Evolutionary conservation across 2,797 vertebrate genomes (phyloP), one percentile per base, ranked within the genome.

Genomic region (Neomorphus geoffroyi): DNA sequence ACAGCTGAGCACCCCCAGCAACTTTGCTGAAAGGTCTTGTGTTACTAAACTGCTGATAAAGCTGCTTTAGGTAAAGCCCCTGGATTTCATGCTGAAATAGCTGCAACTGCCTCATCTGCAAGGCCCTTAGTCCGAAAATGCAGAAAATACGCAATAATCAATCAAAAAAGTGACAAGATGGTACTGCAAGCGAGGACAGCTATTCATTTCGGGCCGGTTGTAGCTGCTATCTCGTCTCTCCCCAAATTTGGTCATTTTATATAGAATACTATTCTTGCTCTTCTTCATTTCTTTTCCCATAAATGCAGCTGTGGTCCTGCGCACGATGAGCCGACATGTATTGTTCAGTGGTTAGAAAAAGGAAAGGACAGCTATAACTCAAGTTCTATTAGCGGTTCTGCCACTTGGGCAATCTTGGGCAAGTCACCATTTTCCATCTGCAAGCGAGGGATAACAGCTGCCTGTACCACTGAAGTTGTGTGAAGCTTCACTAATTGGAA

Each of bases 401-500:
- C 75, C 91, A 90, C 81, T 93, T 43, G 61, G 74, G 81, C 91
- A 95, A 66, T 95, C 91, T 80, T 80, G 81, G 75, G 69, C 84
- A 64, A 95, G 81, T 81, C 95, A 88, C 80, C 61, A 41, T 69
- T 93, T 90, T 66, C 88, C 90, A 94, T 80, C 80, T 77, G 82
- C 77, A 67, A 86, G 82, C 21, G 3, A 83, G 50, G 91, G 73
- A 61, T 92, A 95, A 88, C 90, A 82, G 91, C 93, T 92, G 88
- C 67, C 87, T 61, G 21, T 57, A 81, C 37, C 82, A 58, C 92
- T 72, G 74, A 56, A 89, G 71, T 78, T 81, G 89, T 91, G 79
- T 57, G 92, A 85, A 83, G 81, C 87, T 94, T 23, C 86, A 78
- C 88, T 96, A 96, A 97, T 94, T 91, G 93, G 90, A 77, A 94